phyloP scores from a whole-genome alignment of 2,888 invertebrate genomes.

The Pristionchus arcanus region DNA sequence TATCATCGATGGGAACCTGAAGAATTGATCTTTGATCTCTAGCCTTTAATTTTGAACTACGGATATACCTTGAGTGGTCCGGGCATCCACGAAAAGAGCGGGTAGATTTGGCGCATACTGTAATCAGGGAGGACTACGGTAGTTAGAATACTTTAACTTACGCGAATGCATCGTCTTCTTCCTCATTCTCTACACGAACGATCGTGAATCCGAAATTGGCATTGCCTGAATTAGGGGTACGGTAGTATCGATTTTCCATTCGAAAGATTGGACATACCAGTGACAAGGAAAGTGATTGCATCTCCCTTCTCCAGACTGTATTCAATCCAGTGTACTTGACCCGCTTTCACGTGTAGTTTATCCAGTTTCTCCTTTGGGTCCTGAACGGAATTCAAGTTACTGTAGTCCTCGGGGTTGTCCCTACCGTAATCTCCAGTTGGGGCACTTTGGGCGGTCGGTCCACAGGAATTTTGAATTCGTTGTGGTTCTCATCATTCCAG shows the following conservation, averaged over 20 bases:
- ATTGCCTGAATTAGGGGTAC: slow-evolving; percentile 24
- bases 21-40: slow-evolving; percentile 4
- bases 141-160: background rate
- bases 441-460: slow-evolving; percentile 16
- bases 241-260: background rate
- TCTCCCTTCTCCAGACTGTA: slow-evolving; percentile 50
- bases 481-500: slow-evolving; percentile 55
- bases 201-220: slow-evolving; percentile 48
- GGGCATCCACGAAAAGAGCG: slow-evolving; percentile 73
- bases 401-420: background rate
- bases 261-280: background rate
- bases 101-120: slow-evolving; percentile 64
- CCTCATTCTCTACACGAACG: slow-evolving; percentile 19
- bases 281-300: background rate
- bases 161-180: slow-evolving; percentile 9
- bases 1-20: slow-evolving; percentile 59
- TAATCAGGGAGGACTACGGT: background rate
- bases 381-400: background rate
- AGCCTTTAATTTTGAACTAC: background rate
- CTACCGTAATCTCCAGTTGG: background rate
- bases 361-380: background rate
- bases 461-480: slow-evolving; percentile 24
- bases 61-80: slow-evolving; percentile 69
- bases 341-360: slow-evolving; percentile 38
- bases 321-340: slow-evolving; percentile 14